Conservation (phyloP, 2,797 vertebrate species). For the Oreochromis mossambicus region DNA sequence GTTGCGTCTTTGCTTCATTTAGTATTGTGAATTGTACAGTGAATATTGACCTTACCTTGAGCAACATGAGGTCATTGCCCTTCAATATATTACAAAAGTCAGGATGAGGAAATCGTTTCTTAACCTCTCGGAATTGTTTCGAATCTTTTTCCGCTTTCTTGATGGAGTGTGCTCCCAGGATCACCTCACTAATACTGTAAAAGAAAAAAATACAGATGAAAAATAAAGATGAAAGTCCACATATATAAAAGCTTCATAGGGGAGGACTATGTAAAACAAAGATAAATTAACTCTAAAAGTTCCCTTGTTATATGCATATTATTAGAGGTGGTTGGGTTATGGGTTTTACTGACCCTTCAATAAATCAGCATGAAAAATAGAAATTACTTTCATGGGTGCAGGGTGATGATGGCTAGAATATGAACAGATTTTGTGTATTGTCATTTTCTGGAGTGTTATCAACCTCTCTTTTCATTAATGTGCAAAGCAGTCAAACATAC, state of each 20-base stretch:
- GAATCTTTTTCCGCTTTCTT: not conserved
- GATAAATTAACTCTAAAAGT: not conserved
- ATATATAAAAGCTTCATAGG: not conserved
- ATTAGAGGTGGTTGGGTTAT: not conserved
- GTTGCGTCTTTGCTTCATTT: accelerated
- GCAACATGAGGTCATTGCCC: constrained; percentile 63
- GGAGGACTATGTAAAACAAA: not conserved
- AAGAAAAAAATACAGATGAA: not conserved
- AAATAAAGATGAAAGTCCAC: accelerated
- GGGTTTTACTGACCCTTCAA: accelerated
- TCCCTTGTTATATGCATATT: not conserved
- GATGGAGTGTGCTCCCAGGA: constrained; percentile 63
- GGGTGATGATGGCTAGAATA: not conserved
- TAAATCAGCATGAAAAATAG: no score
- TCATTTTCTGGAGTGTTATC: accelerated
- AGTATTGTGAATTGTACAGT: not conserved
- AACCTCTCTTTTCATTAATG: not conserved
- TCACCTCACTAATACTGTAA: constrained; percentile 23
- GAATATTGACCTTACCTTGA: constrained; percentile 50
- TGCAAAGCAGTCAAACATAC: not conserved
- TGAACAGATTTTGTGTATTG: not conserved
- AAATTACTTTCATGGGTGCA: not conserved
- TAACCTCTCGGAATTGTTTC: constrained; percentile 22
- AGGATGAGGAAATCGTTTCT: not conserved
- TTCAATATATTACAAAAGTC: not conserved